These are phyloP conservation scores for Crocallis elinguaria DNA, from an alignment of 2,888 invertebrate species.

Conservation along the genomic window DNA sequence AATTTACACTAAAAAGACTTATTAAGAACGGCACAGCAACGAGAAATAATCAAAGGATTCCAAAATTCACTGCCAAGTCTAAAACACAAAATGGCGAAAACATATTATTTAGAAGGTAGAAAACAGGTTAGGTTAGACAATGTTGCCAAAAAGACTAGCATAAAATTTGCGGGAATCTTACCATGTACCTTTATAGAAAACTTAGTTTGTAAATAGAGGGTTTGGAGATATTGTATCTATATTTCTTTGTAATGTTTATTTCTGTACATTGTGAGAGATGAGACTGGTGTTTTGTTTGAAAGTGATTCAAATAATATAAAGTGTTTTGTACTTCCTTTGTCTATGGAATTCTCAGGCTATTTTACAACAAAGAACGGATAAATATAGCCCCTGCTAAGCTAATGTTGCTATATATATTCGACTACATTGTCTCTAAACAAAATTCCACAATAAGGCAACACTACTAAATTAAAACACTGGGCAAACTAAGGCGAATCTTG, in stretches of 20 bases:
- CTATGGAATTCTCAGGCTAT: too few relatives aligned
- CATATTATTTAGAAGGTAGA: conserved; percentile 6
- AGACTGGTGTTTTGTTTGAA: too few relatives aligned
- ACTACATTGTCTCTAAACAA: too few relatives aligned
- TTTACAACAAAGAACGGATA: too few relatives aligned
- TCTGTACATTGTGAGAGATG: neutral
- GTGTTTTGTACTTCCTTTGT: too few relatives aligned
- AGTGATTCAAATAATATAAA: too few relatives aligned
- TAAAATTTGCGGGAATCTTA: conserved; percentile 23
- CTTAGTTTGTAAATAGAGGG: conserved; percentile 2
- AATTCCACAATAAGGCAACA: too few relatives aligned
- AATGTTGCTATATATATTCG: too few relatives aligned
- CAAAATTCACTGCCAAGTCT: conserved; percentile 3
- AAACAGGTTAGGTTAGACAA: conserved; percentile 17
- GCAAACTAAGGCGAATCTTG: too few relatives aligned
- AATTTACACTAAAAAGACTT: conserved; percentile 5
- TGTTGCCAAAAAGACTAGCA: conserved; percentile 32
- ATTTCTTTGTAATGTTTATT: neutral
- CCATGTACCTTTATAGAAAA: conserved; percentile 23
- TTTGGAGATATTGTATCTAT: conserved; percentile 7
- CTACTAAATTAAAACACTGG: too few relatives aligned
- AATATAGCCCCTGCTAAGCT: too few relatives aligned
- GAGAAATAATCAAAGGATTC: neutral
- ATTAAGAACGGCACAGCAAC: neutral
- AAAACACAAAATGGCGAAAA: conserved; percentile 3